Conservation (phyloP, 2,797 vertebrate species). For the Myripristis jacobus region DNA sequence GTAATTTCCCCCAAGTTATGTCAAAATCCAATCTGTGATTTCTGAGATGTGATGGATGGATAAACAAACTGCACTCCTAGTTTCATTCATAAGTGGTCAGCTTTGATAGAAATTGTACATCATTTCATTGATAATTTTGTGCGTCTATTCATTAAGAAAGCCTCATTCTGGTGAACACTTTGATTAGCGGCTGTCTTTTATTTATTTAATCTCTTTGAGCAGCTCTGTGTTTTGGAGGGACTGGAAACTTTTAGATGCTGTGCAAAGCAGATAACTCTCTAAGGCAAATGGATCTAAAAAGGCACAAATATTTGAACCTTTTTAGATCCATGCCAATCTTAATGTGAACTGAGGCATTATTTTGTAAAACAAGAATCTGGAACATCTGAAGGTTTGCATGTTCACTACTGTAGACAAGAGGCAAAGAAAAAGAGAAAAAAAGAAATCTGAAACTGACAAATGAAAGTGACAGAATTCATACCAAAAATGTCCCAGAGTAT, state of each 20-base stretch:
- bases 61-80: neutral
- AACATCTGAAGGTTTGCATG: neutral
- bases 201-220: too few relatives aligned
- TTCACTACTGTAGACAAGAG: neutral
- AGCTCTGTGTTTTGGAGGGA: too few relatives aligned
- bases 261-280: neutral
- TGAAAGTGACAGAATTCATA: neutral
- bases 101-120: neutral
- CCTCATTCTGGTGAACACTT: neutral
- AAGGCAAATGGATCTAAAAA: neutral
- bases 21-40: conserved; percentile 37
- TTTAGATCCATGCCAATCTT: neutral
- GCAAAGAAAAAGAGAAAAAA: neutral
- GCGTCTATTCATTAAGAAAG: neutral
- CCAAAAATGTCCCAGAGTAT: neutral
- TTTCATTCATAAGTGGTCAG: neutral
- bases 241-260: too few relatives aligned
- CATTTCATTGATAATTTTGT: neutral
- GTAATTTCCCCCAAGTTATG: too few relatives aligned
- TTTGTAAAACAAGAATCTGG: neutral
- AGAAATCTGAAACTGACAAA: neutral
- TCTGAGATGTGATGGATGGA: conserved; percentile 7
- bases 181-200: too few relatives aligned
- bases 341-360: neutral
- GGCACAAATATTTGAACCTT: too few relatives aligned